A percentile compares a stretch with the other conserved stretches of the same genome.
Evolutionary conservation across 2,113 vertebrate genomes (phyloP).

Genomic region (Emydura subglobosa): DNA sequence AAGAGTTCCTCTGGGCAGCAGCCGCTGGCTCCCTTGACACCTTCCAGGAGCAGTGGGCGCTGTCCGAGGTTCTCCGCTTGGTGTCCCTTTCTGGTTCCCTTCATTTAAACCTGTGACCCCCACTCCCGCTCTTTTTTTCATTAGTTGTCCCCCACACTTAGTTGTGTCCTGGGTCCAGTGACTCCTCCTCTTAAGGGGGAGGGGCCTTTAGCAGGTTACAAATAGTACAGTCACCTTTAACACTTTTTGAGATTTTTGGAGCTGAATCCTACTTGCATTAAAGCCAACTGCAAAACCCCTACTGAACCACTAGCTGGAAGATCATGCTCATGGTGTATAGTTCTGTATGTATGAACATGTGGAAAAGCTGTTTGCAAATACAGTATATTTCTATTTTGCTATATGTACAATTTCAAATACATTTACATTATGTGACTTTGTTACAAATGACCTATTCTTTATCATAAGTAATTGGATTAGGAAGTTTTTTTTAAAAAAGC

Average conservation of each 20-base stretch:
- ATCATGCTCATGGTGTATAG: neutral
- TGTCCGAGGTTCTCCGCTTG: too few relatives aligned
- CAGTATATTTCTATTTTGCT: neutral
- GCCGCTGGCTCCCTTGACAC: too few relatives aligned
- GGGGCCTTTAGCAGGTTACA: too few relatives aligned
- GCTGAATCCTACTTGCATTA: accelerated
- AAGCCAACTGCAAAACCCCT: neutral
- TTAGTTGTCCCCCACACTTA: too few relatives aligned
- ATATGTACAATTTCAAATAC: neutral
- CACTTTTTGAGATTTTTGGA: neutral
- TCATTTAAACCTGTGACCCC: too few relatives aligned
- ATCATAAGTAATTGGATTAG: constrained; percentile 51
- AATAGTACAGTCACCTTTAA: too few relatives aligned
- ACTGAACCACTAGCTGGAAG: neutral
- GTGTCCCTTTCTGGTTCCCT: too few relatives aligned
- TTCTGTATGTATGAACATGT: neutral
- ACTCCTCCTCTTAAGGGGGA: too few relatives aligned
- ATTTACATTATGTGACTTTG: neutral
- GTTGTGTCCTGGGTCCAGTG: too few relatives aligned
- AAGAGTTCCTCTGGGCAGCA: too few relatives aligned
- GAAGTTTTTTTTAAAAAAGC: constrained; percentile 49
- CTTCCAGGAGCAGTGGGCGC: too few relatives aligned
- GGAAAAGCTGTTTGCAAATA: neutral
- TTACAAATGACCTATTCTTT: neutral
- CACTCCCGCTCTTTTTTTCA: too few relatives aligned